Percentiles rank a stretch among this genome's conserved stretches.
phyloP scores from a whole-genome alignment of 2,113 vertebrate species.

The Oryzias javanicus region DNA sequence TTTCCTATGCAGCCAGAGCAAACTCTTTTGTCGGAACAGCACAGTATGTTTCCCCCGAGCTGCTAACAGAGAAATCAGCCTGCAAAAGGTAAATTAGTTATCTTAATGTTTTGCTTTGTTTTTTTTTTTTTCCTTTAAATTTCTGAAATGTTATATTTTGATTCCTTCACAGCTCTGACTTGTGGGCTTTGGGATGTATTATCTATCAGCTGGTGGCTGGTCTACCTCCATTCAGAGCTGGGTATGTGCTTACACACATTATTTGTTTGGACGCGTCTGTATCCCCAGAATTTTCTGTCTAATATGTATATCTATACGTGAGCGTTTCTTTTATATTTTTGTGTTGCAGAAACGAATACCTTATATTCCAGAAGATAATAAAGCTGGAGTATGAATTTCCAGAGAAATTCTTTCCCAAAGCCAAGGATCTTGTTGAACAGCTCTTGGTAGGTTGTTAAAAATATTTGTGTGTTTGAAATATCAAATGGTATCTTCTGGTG shows the following conservation, averaged over 20 bases:
- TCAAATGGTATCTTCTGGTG: too few relatives aligned
- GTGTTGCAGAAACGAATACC: conserved; percentile 91
- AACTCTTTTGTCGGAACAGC: conserved; percentile 99
- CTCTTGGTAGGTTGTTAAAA: conserved; percentile 83
- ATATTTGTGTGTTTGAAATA: background rate
- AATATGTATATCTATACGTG: background rate
- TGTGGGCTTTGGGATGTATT: conserved; percentile 98
- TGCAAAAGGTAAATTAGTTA: conserved; percentile 89
- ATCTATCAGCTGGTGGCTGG: conserved; percentile 98
- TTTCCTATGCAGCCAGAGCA: conserved; percentile 82
- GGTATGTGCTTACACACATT: conserved; percentile 77
- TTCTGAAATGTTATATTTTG: background rate
- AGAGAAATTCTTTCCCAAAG: conserved; percentile 99
- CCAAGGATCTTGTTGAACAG: conserved; percentile 95
- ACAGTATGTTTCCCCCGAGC: conserved; percentile 97
- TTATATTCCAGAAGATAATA: conserved; percentile 99
- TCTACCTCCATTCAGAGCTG: conserved; percentile 96
- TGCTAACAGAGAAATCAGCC: conserved; percentile 97
- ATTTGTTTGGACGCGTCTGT: background rate
- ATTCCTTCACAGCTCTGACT: conserved; percentile 82
- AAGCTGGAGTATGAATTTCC: conserved; percentile 99
- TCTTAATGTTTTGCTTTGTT: background rate
- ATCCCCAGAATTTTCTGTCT: background rate
- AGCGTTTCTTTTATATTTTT: background rate
- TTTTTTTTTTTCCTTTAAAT: background rate